These are phyloP conservation scores for Rallus crepitans DNA, from an alignment of 2,797 vertebrate genomes.

Conservation along the genomic window DNA sequence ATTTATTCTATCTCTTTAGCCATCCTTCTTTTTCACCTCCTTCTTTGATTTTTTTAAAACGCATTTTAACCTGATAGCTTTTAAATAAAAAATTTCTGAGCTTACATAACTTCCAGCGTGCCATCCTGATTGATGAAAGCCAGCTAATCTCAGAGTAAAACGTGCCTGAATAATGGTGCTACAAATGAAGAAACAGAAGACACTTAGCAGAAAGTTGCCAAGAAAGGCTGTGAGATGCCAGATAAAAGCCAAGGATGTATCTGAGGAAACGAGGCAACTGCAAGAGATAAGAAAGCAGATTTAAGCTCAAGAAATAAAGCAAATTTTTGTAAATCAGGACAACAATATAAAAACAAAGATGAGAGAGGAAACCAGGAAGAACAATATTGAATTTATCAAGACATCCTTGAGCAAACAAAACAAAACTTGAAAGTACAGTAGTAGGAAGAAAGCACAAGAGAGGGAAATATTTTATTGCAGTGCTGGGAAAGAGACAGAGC, in stretches of 20 bases:
- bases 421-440: constrained; percentile 42
- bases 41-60: neutral
- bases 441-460: constrained; percentile 28
- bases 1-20: neutral
- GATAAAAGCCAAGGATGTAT: constrained; percentile 40
- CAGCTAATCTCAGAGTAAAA: neutral
- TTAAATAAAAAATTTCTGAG: neutral
- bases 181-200: constrained; percentile 39
- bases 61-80: neutral
- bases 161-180: neutral
- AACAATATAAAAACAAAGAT: constrained; percentile 11
- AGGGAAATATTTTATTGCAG: constrained; percentile 44
- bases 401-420: constrained; percentile 34
- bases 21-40: neutral
- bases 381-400: constrained; percentile 50
- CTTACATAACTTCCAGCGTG: neutral
- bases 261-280: constrained; percentile 39
- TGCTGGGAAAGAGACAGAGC: constrained; percentile 36
- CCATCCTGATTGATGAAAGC: neutral
- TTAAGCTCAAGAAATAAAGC: constrained; percentile 46
- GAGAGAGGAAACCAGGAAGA: constrained; percentile 25
- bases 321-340: constrained; percentile 41
- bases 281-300: constrained; percentile 31
- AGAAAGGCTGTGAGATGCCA: constrained; percentile 16
- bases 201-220: constrained; percentile 45